Evolutionary conservation across 1,140 invertebrate genomes (phyloP).

Genomic region (Drosophila kohkoa): DNA sequence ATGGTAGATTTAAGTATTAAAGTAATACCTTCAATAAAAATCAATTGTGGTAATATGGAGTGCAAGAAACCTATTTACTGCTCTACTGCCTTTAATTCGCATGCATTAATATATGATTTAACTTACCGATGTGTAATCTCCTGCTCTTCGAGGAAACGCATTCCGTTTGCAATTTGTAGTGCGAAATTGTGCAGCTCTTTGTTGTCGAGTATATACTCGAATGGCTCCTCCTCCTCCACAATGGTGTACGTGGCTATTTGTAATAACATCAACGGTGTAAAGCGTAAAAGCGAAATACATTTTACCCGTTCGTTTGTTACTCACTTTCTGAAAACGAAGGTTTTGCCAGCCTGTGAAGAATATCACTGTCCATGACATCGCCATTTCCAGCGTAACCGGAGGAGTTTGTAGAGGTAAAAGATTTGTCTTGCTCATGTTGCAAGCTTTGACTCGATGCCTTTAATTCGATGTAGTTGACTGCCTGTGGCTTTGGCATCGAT

Average conservation of each 20-base stretch:
- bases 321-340: slow-evolving; percentile 72
- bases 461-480: slow-evolving; percentile 74
- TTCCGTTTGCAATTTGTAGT: slow-evolving; percentile 89
- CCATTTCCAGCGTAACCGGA: background rate
- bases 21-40: no score
- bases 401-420: background rate
- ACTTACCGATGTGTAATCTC: slow-evolving; percentile 88
- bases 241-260: slow-evolving; percentile 71
- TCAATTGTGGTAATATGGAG: no score
- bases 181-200: slow-evolving; percentile 88
- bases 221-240: slow-evolving; percentile 63
- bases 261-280: background rate
- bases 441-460: slow-evolving; percentile 55
- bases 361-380: slow-evolving; percentile 8
- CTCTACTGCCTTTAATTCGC: no score
- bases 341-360: slow-evolving; percentile 6
- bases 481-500: slow-evolving; percentile 21
- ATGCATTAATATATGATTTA: background rate
- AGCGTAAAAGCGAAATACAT: background rate
- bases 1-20: no score
- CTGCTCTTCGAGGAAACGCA: slow-evolving; percentile 89
- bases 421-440: slow-evolving; percentile 14
- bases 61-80: no score
- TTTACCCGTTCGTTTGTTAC: background rate
- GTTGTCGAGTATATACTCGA: slow-evolving; percentile 86